Percentiles rank a stretch among this genome's conserved stretches.
phyloP scores from a whole-genome alignment of 2,888 invertebrate species.

The Polydrusus cervinus region DNA sequence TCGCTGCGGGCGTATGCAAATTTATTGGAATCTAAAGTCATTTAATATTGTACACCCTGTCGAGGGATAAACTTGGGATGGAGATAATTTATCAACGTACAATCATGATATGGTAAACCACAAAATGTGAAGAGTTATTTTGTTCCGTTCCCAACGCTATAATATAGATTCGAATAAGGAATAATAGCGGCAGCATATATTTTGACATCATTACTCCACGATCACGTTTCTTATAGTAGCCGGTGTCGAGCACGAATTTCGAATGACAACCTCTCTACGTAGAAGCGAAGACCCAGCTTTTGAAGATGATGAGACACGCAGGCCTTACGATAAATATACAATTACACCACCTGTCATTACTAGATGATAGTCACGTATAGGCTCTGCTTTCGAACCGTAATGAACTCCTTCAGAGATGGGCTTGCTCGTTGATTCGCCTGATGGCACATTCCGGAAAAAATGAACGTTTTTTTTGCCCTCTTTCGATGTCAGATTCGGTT shows the following conservation, averaged over 20 bases:
- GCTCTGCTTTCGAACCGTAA: slow-evolving; percentile 61
- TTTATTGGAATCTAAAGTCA: too few species aligned
- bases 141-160: slow-evolving; percentile 61
- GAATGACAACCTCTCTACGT: slow-evolving; percentile 63
- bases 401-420: slow-evolving; percentile 60
- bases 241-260: slow-evolving; percentile 69
- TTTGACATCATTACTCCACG: slow-evolving; percentile 69
- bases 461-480: too few species aligned
- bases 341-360: slow-evolving; percentile 66
- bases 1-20: too few species aligned
- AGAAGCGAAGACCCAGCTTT: slow-evolving; percentile 55
- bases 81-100: slow-evolving; percentile 56
- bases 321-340: slow-evolving; percentile 65
- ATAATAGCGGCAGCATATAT: slow-evolving; percentile 66
- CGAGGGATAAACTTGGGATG: slow-evolving; percentile 11
- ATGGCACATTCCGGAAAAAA: too few species aligned
- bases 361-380: slow-evolving; percentile 66
- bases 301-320: slow-evolving; percentile 60
- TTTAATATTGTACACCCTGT: slow-evolving; percentile 6
- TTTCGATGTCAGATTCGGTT: too few species aligned
- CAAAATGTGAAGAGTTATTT: slow-evolving; percentile 58
- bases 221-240: slow-evolving; percentile 71
- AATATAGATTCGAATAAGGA: slow-evolving; percentile 63
- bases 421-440: too few species aligned
- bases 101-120: slow-evolving; percentile 65